Base-by-base conservation (phyloP, 2,113 vertebrate species). In the Istiophorus platypterus region DNA sequence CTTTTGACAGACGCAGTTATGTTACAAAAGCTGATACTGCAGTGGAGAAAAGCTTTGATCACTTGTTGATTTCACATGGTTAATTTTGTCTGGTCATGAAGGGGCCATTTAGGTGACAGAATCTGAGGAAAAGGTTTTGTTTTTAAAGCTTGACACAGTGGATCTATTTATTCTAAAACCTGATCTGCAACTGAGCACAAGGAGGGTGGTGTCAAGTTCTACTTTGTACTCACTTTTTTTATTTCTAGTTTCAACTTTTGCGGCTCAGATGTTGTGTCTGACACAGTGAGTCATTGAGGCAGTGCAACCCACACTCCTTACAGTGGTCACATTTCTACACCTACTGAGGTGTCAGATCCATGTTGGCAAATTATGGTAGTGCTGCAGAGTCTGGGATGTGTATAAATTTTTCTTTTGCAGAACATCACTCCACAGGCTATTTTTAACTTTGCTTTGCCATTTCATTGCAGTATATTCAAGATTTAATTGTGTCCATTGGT, bases 301-400 rank as follows among this genome's bases (percentile, higher is more conserved):
- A 31, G 24, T 61, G 26, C 54, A 56, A 68, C 72, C 62, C 74
- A 75, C 54, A 39, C 64, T 67, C 31, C 49, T 68, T 74, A 80
- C 47, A 70, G 22, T 74, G 59, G 31, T 85, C 80, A 82, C 69
- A 69, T 78, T 67, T 82, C 56, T 74, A 59, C 73, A 72, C 64
- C 63, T 54, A 70, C 67, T 77, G 31, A 80, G 51, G 56, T 68
- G 69, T 69, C 42, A 39, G 51, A 39, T 72, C 65, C 27, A 52
- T 73, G 41, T 82, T 86, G 83, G 72, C 31, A 72, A 90, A 85
- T 76, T 63, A 75, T 49, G 52, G 69, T 27, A 0, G 27, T 39
- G 34, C 37, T 74, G 26, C 27, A 70, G 34, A 70, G 26, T 52
- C 26, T 69, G 54, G 17, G 61, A 56, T 64, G 6, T 37, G 56